Percentiles rank a stretch among this genome's conserved stretches.
Evolutionary conservation across 2,888 invertebrate genomes (phyloP).

Genomic region (Luperina nickerlii): DNA sequence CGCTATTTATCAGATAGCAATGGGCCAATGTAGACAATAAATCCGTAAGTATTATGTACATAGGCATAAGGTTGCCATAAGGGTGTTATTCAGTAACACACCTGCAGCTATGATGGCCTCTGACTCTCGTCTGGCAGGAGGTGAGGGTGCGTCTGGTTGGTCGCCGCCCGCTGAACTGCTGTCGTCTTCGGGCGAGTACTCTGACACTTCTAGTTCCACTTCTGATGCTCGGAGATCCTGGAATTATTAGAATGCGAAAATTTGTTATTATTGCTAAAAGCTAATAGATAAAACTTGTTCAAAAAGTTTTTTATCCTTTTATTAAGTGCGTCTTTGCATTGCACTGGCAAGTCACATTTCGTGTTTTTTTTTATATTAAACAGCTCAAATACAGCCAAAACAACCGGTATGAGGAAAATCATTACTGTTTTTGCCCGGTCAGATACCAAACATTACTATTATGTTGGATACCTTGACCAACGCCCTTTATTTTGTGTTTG

Average conservation of each 20-base stretch:
- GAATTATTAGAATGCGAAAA: conserved; percentile 51
- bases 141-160: conserved; percentile 75
- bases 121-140: conserved; percentile 75
- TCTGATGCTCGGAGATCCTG: conserved; percentile 85
- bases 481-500: not conserved
- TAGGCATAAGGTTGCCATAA: not conserved
- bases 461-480: not conserved
- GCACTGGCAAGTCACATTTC: not conserved
- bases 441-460: not conserved
- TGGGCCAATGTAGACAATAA: not conserved
- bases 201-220: conserved; percentile 86
- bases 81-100: conserved; percentile 49
- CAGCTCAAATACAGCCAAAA: not conserved
- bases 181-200: conserved; percentile 89
- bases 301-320: not conserved
- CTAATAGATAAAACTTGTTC: not conserved
- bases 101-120: conserved; percentile 82
- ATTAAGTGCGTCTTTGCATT: not conserved
- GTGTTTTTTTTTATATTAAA: not conserved
- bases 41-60: not conserved
- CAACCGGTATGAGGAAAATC: not conserved
- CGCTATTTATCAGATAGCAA: not conserved
- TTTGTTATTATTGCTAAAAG: not conserved
- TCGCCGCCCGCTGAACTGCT: conserved; percentile 91
- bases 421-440: not conserved